phyloP scores from a whole-genome alignment of 2,888 invertebrate species.

The Chaetogeoica ovagalla region DNA sequence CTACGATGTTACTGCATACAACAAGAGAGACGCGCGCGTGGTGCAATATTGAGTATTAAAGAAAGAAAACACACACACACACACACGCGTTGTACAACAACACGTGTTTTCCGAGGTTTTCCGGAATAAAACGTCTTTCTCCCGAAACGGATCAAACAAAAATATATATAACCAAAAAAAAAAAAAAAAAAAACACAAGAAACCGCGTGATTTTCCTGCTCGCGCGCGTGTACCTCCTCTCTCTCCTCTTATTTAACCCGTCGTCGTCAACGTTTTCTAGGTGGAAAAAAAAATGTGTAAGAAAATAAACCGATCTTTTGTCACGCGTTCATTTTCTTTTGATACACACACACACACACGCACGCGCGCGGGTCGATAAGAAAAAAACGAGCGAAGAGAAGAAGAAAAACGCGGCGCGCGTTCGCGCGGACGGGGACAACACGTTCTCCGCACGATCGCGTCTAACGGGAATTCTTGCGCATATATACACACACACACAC shows the following conservation, averaged over 20 bases:
- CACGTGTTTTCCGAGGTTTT: too few relatives aligned
- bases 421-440: not conserved
- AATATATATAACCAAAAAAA: too few relatives aligned
- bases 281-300: constrained; percentile 11
- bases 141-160: too few relatives aligned
- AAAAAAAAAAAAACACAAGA: not conserved
- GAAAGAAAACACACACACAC: too few relatives aligned
- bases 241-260: constrained; percentile 9
- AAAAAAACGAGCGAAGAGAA: constrained; percentile 13
- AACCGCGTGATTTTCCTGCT: constrained; percentile 5
- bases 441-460: constrained; percentile 41
- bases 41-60: too few relatives aligned
- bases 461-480: constrained; percentile 43
- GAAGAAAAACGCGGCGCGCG: constrained; percentile 16
- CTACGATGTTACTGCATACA: too few relatives aligned
- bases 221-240: not conserved
- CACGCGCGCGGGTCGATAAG: not conserved
- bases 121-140: too few relatives aligned
- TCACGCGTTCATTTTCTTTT: not conserved
- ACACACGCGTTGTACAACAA: too few relatives aligned
- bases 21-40: too few relatives aligned
- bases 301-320: constrained; percentile 15
- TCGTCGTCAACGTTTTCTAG: constrained; percentile 14
- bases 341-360: not conserved
- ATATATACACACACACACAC: not conserved